Percentiles rank a stretch among this genome's conserved stretches.
phyloP scores from a whole-genome alignment of 2,797 vertebrate species.

The Arnoldichthys spilopterus region DNA sequence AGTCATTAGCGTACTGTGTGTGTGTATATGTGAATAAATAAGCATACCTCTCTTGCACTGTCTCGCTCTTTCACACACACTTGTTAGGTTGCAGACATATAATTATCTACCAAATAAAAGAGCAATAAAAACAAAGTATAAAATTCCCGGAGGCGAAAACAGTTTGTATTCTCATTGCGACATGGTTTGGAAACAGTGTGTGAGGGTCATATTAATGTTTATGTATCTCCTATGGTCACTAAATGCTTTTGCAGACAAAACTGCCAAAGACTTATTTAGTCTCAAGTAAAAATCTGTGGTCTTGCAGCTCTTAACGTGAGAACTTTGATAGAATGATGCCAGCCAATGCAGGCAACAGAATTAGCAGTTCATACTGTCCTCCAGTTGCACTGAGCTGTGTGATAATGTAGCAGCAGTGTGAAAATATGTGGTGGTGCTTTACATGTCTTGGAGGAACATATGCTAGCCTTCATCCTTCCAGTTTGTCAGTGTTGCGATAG shows the following conservation, averaged over 20 bases:
- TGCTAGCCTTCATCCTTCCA: too few relatives aligned
- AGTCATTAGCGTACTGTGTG: not conserved
- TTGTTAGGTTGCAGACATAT: not conserved
- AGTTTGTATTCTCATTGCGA: not conserved
- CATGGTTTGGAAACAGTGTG: not conserved
- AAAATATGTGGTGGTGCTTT: too few relatives aligned
- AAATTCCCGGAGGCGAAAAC: not conserved
- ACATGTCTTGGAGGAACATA: too few relatives aligned
- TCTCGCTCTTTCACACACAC: not conserved
- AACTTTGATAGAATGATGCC: too few relatives aligned
- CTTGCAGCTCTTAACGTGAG: not conserved
- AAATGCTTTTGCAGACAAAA: not conserved
- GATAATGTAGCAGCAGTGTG: too few relatives aligned
- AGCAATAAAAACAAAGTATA: not conserved
- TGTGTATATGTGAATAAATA: not conserved
- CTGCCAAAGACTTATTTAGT: not conserved
- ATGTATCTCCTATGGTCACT: not conserved
- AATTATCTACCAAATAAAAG: conserved; percentile 11
- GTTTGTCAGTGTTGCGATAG: too few relatives aligned
- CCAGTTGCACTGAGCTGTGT: too few relatives aligned
- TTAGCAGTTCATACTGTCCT: too few relatives aligned
- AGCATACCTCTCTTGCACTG: not conserved
- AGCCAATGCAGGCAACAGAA: too few relatives aligned
- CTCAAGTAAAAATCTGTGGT: not conserved
- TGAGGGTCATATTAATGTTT: not conserved